Base-by-base conservation (phyloP, 2,113 vertebrate genomes). In the Enhydra lutris region DNA sequence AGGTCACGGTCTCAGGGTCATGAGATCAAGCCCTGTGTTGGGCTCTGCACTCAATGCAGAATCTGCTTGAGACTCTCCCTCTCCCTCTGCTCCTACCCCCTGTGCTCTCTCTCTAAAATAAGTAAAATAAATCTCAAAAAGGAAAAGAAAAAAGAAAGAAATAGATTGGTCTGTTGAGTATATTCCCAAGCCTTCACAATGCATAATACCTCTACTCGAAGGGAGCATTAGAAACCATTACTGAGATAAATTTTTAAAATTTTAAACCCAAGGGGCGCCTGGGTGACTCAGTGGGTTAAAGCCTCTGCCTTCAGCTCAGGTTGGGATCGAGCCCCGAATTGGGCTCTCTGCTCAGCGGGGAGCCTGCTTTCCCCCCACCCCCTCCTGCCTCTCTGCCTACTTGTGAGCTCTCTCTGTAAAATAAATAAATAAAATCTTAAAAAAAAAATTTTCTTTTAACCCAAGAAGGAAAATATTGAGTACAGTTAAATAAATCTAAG, bases 401-500 rank as follows among this genome's bases (percentile, higher is more conserved):
- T 55, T 55, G 52, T 55, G 17, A 55, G 52, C 52, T 55, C 52
- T 55, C 52, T 55, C 52, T 55, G 17, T 55, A 17, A 55, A 55
- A 55, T 55, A 55, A 55, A 52, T 52, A 52, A 52, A 55, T 55
- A 55, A 17, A 55, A 55, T 55, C 52, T 55, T 55, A 0, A 0
- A 18, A 55, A 55, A 34, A 57, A 36, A 18, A 15, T 4, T 17
- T 52, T 52, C 52, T 59, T 94, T 73, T 47, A 74, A 84, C 34
- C 36, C 50, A 94, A 94, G n/a, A 92, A 69, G 81, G 15, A 79
- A 93, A 87, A 89, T 36, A 92, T 2, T 89, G 50, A 82, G 79
- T 36, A 47, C 59, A 96, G 89, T 81, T 57, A 94, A 67, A 93
- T 47, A 95, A 95, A 78, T 7, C 74, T 50, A 94, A 85, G 57